These are phyloP conservation scores for Morphnarchus princeps DNA, from an alignment of 2,113 vertebrate genomes.

Conservation along the genomic window DNA sequence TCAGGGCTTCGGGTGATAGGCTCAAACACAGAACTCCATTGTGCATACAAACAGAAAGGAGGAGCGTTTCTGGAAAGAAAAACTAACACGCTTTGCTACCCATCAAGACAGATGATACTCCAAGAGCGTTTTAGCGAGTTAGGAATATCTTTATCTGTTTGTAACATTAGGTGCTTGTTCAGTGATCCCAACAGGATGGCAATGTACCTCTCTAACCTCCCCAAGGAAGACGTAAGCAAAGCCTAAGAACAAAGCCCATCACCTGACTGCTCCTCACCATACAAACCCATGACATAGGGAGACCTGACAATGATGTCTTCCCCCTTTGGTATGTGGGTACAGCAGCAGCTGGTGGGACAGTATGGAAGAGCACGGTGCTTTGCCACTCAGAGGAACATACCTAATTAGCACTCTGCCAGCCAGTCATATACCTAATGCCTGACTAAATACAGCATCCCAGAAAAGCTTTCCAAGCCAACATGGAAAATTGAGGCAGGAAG, in stretches of 20 bases:
- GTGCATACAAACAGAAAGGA: neutral
- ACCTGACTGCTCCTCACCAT: neutral
- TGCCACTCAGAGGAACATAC: neutral
- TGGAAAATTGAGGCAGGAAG: slow-evolving; percentile 41
- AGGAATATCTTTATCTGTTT: neutral
- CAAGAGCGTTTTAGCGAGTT: neutral
- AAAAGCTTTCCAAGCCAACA: slow-evolving; percentile 28
- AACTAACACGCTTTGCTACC: neutral
- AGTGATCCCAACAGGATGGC: neutral
- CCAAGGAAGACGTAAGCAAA: neutral
- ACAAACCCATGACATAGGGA: neutral
- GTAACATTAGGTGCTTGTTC: neutral
- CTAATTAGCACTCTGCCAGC: neutral
- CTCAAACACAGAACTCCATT: neutral
- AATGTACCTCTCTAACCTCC: neutral
- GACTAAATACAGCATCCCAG: neutral
- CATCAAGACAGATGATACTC: neutral
- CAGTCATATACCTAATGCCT: neutral
- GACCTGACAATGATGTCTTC: neutral
- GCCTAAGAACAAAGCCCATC: neutral
- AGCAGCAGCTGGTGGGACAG: neutral
- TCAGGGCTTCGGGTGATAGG: neutral
- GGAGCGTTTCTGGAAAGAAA: neutral
- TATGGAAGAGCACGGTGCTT: neutral
- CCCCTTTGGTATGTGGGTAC: accelerated